These are phyloP conservation scores for Leptodactylus fallax DNA, from an alignment of 2,797 vertebrate species.

Conservation along the genomic window DNA sequence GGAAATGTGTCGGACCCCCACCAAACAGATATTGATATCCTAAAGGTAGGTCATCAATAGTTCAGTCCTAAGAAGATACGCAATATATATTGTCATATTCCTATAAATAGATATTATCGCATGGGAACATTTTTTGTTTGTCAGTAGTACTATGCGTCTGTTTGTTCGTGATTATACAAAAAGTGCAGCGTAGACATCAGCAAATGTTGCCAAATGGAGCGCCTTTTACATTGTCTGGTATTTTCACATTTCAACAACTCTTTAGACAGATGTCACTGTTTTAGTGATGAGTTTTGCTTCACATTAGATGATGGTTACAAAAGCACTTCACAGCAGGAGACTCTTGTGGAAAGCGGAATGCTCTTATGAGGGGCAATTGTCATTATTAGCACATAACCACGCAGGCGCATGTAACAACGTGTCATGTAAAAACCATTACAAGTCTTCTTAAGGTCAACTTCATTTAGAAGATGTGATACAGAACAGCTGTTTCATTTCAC, in stretches of 20 bases:
- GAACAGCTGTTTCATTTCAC: constrained; percentile 54
- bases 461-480: constrained; percentile 29
- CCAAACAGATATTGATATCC: no score
- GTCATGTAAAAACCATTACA: constrained; percentile 44
- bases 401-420: constrained; percentile 14
- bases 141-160: no score
- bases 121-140: no score
- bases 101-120: no score
- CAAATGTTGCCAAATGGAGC: background rate
- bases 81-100: no score
- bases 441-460: constrained; percentile 40
- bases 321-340: constrained; percentile 23
- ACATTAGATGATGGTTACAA: constrained; percentile 3
- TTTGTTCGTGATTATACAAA: background rate
- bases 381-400: constrained; percentile 31
- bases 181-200: background rate
- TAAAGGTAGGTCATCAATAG: no score
- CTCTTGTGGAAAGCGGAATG: constrained; percentile 22
- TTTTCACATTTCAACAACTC: constrained; percentile 4
- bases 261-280: constrained; percentile 35
- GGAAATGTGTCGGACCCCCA: no score
- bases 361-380: constrained; percentile 19
- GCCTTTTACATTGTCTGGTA: background rate
- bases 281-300: constrained; percentile 27
- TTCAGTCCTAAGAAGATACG: no score